Conservation (phyloP, 2,888 invertebrate genomes). For the Harpalus rubripes region DNA sequence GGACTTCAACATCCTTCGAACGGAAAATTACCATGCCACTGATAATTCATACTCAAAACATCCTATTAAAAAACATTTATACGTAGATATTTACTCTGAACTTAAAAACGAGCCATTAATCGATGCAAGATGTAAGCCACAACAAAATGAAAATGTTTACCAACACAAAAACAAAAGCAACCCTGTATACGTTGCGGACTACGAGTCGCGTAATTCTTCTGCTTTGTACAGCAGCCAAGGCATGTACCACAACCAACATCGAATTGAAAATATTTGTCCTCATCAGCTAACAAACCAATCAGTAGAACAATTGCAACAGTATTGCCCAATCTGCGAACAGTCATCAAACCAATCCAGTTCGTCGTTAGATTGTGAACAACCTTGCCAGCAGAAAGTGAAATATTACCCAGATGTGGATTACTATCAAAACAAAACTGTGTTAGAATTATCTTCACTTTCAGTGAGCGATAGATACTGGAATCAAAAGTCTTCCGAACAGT, state of each 20-base stretch:
- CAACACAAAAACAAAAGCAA: slow-evolving; percentile 69
- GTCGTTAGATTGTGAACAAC: slow-evolving; percentile 59
- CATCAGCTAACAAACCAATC: slow-evolving; percentile 49
- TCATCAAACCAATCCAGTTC: slow-evolving; percentile 62
- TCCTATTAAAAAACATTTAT: slow-evolving; percentile 68
- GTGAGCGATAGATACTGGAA: slow-evolving; percentile 76
- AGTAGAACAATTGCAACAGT: slow-evolving; percentile 60
- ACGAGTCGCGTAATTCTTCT: slow-evolving; percentile 16
- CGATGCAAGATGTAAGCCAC: slow-evolving; percentile 66
- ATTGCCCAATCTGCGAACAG: slow-evolving; percentile 58
- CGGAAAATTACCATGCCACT: slow-evolving; percentile 54
- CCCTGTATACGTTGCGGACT: slow-evolving; percentile 7
- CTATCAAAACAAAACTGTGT: slow-evolving; percentile 74
- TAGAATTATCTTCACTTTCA: slow-evolving; percentile 75
- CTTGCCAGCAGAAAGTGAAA: slow-evolving; percentile 54
- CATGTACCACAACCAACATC: slow-evolving; percentile 41
- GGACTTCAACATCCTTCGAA: slow-evolving; percentile 44
- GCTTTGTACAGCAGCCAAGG: slow-evolving; percentile 35
- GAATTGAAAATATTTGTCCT: slow-evolving; percentile 46
- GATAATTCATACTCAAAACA: slow-evolving; percentile 54
- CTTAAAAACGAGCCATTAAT: slow-evolving; percentile 60
- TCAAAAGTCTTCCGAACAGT: slow-evolving; percentile 70
- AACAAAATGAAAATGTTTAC: slow-evolving; percentile 71
- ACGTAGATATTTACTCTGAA: slow-evolving; percentile 68
- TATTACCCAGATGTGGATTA: slow-evolving; percentile 55